Evolutionary conservation across 92 coral and sea anemone species (phyloP), one percentile per base, ranked within the genome.

Genomic region (Parazoanthus atlanticus): DNA sequence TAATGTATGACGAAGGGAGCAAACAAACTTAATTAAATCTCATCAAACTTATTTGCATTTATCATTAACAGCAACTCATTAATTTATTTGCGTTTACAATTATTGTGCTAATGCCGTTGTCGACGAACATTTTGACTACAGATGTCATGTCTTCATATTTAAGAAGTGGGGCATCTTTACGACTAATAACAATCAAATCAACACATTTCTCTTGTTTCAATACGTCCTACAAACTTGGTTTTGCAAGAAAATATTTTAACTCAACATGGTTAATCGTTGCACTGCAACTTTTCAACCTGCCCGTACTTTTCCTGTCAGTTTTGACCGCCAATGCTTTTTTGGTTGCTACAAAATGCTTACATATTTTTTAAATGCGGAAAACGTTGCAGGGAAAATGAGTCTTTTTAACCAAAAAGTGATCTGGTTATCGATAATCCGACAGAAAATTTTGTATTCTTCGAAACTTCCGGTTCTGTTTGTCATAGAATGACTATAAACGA

Each of bases 1-100:
- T 61, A 21, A 29, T 11, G 19, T 3, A 30, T 72, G 34, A 30
- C 74, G 32, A 69, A 69, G 30, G 74, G 58, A 30, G 76, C 11
- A 30, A 67, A 12, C 40, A 29, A 79, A 31, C 21, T 82, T 40
- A 67, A 81, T 38, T 84, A 30, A 69, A 69, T 6, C 36, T 40
- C 73, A 31, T n/a, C n/a, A n/a, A n/a, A 31, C 67, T 33, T 26
- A 83, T 67, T 83, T 83, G 78, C 77, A 83, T 83, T 83, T 83
- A 83, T 83, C 75, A 67, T 66, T 40, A 67, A 70, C 66, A 28
- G 38, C 16, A 69, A 47, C 78, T 26, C 31, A 38, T 84, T 29
- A 25, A 29, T 30, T 15, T n/a, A 46, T 34, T 43, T 69, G 69
- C 26, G n/a, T 84, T 70, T 84, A 3, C 15, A 70, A 15, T 23